A percentile compares a stretch with the other conserved stretches of the same genome.
Evolutionary conservation across 2,888 invertebrate genomes (phyloP).

Genomic region (Drosophila basisetae): DNA sequence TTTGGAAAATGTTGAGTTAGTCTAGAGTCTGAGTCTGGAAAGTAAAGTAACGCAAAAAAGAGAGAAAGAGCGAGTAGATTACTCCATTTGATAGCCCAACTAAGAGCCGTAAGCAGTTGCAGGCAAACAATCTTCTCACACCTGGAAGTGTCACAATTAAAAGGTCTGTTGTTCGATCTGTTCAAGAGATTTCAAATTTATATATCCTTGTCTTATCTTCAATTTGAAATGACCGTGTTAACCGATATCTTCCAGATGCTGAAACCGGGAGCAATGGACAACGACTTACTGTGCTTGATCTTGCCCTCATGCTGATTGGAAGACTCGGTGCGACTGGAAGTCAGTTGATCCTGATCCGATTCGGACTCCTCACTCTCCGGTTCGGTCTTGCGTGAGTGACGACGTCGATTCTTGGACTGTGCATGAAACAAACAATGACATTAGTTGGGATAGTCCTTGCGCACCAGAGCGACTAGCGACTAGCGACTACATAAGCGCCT

Average conservation of each 20-base stretch:
- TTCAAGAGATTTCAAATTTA: not conserved
- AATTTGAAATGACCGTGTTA: conserved; percentile 14
- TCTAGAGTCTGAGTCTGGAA: conserved; percentile 84
- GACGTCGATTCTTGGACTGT: conserved; percentile 87
- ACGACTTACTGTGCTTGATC: conserved; percentile 89
- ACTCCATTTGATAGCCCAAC: conserved; percentile 48
- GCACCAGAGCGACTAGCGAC: conserved; percentile 22
- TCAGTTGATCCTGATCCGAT: conserved; percentile 90
- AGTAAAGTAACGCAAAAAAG: conserved; percentile 67
- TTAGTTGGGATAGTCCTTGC: conserved; percentile 36
- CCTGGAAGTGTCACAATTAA: conserved; percentile 11
- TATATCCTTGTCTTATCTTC: not conserved
- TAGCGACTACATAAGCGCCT: conserved; percentile 74
- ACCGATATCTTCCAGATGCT: conserved; percentile 16
- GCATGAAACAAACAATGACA: conserved; percentile 52
- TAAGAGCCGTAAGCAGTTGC: conserved; percentile 15
- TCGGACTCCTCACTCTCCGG: conserved; percentile 91
- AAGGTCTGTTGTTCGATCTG: not conserved
- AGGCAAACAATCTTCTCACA: conserved; percentile 8
- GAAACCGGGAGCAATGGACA: conserved; percentile 5
- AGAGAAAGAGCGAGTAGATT: conserved; percentile 59
- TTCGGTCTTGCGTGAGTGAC: conserved; percentile 88
- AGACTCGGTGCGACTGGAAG: conserved; percentile 90
- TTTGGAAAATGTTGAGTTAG: conserved; percentile 84
- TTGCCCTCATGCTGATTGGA: conserved; percentile 91